These are phyloP conservation scores for Pogonomyrmex californicus DNA, from an alignment of 1,140 invertebrate genomes.

Conservation along the genomic window DNA sequence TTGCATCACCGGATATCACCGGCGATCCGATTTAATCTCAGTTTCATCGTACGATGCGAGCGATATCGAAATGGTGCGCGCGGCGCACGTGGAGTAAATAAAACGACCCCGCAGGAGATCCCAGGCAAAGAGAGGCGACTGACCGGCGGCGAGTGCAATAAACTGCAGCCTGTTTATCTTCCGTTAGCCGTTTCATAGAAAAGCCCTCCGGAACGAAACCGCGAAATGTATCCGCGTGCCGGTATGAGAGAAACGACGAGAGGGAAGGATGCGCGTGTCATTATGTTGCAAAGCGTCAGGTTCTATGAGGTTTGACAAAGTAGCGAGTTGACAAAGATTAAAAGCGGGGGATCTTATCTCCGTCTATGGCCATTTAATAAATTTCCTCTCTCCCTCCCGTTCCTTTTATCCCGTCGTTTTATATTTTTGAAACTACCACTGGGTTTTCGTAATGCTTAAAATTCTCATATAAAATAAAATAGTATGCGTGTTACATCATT, in stretches of 20 bases:
- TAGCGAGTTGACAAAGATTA: neutral
- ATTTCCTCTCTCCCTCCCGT: slow-evolving; percentile 41
- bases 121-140: slow-evolving; percentile 52
- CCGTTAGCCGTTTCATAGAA: slow-evolving; percentile 71
- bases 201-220: slow-evolving; percentile 10
- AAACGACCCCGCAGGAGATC: slow-evolving; percentile 61
- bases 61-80: slow-evolving; percentile 51
- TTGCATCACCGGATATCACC: slow-evolving; percentile 7
- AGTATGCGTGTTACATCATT: neutral
- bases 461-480: no score
- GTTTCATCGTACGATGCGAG: slow-evolving; percentile 9
- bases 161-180: slow-evolving; percentile 72
- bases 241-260: neutral
- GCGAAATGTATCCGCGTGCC: neutral
- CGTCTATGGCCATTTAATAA: neutral
- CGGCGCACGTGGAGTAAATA: slow-evolving; percentile 60
- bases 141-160: slow-evolving; percentile 47
- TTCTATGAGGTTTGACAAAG: neutral
- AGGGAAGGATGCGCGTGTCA: neutral
- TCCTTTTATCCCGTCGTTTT: slow-evolving; percentile 6
- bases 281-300: neutral
- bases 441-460: neutral
- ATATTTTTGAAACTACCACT: neutral
- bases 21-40: slow-evolving; percentile 55
- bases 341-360: neutral